Conservation (phyloP, 2,113 vertebrate genomes). For the Pyrgilauda ruficollis region DNA sequence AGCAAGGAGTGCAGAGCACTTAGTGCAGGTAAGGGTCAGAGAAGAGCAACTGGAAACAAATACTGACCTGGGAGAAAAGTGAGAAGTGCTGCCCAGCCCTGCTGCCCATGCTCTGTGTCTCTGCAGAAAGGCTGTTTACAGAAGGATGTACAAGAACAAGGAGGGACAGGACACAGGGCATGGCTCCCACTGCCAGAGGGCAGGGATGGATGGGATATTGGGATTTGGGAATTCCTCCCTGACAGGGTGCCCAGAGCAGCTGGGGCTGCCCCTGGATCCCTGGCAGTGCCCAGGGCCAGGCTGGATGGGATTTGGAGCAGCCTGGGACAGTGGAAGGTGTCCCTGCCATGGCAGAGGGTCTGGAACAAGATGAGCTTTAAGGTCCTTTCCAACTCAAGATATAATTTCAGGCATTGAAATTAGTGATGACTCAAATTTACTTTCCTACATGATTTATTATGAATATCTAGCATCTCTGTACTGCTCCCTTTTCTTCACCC, state of each 20-base stretch:
- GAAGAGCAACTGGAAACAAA: background rate
- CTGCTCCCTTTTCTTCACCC: background rate
- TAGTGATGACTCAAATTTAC: background rate
- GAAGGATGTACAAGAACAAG: background rate
- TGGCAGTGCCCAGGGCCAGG: background rate
- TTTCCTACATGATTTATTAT: background rate
- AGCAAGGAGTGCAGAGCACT: background rate
- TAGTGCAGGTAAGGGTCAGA: background rate
- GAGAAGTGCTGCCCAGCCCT: background rate
- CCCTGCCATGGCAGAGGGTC: background rate
- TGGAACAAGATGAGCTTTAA: background rate
- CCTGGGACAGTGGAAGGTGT: background rate
- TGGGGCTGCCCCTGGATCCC: background rate
- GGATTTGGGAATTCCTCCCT: background rate
- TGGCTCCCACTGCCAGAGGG: too few species aligned
- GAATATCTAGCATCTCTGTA: background rate
- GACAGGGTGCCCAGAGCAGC: background rate
- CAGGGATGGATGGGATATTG: background rate
- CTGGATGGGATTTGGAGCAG: accelerated
- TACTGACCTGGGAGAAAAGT: background rate
- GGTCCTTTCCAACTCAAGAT: too few species aligned
- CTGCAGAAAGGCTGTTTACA: background rate
- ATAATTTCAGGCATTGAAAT: background rate
- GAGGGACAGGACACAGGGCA: background rate
- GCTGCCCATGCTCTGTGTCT: background rate